These are phyloP conservation scores for Ceuthmochares aereus DNA, from an alignment of 2,113 vertebrate genomes.

Conservation along the genomic window DNA sequence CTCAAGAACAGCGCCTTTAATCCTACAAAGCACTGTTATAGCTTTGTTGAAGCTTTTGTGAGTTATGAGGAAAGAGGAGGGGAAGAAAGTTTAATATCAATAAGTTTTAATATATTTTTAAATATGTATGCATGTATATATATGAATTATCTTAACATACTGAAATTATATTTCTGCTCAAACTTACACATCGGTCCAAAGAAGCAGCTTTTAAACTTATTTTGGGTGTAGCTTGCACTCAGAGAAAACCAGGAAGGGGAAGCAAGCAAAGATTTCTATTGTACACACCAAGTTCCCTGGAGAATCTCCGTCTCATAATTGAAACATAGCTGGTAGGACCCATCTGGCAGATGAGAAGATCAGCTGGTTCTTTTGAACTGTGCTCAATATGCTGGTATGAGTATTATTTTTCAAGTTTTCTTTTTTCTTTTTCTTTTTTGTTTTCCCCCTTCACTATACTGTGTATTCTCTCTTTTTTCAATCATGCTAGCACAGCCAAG, in stretches of 20 bases:
- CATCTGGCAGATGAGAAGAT: neutral
- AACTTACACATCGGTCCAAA: neutral
- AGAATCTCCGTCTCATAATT: neutral
- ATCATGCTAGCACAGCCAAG: neutral
- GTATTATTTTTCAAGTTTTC: neutral
- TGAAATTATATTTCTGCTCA: neutral
- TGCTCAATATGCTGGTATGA: neutral
- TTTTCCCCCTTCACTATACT: neutral
- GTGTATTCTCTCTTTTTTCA: neutral
- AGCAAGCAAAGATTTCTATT: neutral
- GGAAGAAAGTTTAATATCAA: neutral
- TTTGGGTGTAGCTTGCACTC: neutral
- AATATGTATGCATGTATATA: neutral
- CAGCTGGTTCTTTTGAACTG: neutral
- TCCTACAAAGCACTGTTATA: neutral
- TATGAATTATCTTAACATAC: neutral
- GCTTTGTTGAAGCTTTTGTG: slow-evolving; percentile 10
- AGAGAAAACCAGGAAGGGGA: neutral
- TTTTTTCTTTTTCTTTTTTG: neutral
- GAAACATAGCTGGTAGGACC: neutral
- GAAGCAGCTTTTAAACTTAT: neutral
- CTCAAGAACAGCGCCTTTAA: neutral
- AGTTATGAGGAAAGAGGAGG: neutral
- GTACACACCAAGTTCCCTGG: neutral
- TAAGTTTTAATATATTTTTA: neutral